These are phyloP conservation scores for Dysidea cf. avara DNA, from an alignment of 37 sponge, comb jelly and placozoan species.

Conservation along the genomic window DNA sequence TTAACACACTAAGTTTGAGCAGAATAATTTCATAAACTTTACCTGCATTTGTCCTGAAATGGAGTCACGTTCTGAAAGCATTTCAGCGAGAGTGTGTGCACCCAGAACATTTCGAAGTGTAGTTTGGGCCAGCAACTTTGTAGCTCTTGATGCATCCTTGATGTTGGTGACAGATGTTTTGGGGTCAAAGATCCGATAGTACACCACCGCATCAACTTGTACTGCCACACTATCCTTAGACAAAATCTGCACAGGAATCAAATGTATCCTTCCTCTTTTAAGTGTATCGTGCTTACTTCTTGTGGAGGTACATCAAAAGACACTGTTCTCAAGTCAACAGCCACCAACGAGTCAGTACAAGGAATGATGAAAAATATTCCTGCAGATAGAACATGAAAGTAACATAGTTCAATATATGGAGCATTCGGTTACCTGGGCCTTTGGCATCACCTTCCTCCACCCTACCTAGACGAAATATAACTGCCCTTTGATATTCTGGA, in stretches of 20 bases:
- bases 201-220: conserved; percentile 92
- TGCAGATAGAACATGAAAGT: conserved; percentile 1
- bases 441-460: conserved; percentile 69
- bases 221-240: conserved; percentile 94
- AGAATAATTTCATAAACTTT: neutral
- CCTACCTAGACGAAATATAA: conserved; percentile 91
- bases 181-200: conserved; percentile 77
- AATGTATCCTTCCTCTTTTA: neutral
- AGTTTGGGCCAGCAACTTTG: conserved; percentile 92
- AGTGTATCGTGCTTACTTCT: conserved; percentile 46
- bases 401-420: neutral
- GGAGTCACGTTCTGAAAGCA: conserved; percentile 73
- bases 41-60: conserved; percentile 74
- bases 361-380: conserved; percentile 87
- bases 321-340: conserved; percentile 76
- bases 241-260: conserved; percentile 65
- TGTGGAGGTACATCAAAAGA: conserved; percentile 96
- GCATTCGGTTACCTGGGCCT: conserved; percentile 89
- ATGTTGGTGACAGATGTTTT: conserved; percentile 79
- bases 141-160: conserved; percentile 60
- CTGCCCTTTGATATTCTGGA: conserved; percentile 87
- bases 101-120: conserved; percentile 93
- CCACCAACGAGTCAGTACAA: conserved; percentile 71
- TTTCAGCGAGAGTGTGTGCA: conserved; percentile 82
- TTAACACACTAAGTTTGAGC: neutral